Evolutionary conservation across 2,797 vertebrate species (phyloP).

Genomic region (Clamator glandarius): DNA sequence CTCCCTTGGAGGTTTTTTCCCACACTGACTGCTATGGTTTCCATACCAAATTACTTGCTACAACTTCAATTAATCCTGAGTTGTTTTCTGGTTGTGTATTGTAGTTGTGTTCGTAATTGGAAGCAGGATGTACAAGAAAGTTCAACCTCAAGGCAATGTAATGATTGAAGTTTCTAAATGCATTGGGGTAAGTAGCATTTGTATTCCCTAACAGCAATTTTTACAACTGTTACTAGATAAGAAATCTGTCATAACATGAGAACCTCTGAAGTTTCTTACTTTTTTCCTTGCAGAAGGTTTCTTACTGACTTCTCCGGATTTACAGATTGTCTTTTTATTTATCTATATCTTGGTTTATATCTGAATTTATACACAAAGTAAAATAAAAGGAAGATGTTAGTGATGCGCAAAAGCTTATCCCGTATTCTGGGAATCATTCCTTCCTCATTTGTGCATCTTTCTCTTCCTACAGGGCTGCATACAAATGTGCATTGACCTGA

Average conservation of each 20-base stretch:
- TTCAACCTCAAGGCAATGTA: slow-evolving; percentile 90
- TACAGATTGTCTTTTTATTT: neutral
- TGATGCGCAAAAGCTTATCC: neutral
- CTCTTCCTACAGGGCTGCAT: too few species aligned
- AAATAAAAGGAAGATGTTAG: neutral
- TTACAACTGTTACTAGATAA: neutral
- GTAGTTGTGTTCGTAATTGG: slow-evolving; percentile 91
- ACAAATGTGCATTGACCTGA: neutral
- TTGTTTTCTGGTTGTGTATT: slow-evolving; percentile 12
- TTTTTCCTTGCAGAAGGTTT: neutral
- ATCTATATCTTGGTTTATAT: neutral
- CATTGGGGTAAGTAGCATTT: slow-evolving; percentile 83
- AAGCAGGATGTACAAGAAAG: slow-evolving; percentile 91
- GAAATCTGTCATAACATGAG: neutral
- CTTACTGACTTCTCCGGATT: neutral
- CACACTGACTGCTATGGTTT: neutral
- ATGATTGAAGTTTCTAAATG: slow-evolving; percentile 89
- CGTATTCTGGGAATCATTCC: neutral
- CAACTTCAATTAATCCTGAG: neutral
- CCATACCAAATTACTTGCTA: neutral
- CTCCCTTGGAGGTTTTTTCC: neutral
- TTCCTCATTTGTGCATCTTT: neutral
- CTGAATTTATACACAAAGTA: neutral
- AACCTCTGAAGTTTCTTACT: neutral
- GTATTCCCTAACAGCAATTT: neutral